Evolutionary conservation across 2,888 invertebrate species (phyloP).

Genomic region (Brachyopa scutellaris): DNA sequence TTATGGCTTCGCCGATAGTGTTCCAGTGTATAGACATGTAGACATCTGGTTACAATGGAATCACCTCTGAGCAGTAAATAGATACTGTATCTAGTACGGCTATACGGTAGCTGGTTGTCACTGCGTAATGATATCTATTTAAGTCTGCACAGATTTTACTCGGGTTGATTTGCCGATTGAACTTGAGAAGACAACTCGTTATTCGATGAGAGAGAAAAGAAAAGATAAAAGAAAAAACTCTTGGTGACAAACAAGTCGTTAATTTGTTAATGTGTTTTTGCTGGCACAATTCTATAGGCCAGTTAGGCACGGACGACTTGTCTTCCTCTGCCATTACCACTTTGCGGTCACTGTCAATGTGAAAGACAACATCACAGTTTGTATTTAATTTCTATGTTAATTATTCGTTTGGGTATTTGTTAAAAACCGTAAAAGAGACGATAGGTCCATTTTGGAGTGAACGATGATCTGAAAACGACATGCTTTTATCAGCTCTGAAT

Average conservation of each 20-base stretch:
- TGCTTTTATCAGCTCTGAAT: not conserved
- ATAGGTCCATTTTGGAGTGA: not conserved
- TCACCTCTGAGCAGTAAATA: not conserved
- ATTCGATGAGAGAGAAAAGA: not conserved
- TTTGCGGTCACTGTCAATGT: conserved; percentile 39
- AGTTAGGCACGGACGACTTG: conserved; percentile 4
- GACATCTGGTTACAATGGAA: conserved; percentile 4
- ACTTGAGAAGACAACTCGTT: conserved; percentile 13
- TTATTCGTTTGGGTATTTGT: conserved; percentile 12
- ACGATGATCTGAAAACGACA: not conserved
- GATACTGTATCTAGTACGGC: conserved; percentile 3
- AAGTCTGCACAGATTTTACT: not conserved
- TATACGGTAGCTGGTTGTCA: not conserved
- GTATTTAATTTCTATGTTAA: too few species aligned
- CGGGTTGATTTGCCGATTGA: conserved; percentile 5
- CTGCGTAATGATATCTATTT: not conserved
- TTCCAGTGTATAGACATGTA: not conserved
- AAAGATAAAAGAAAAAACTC: not conserved
- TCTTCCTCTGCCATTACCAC: not conserved
- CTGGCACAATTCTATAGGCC: not conserved
- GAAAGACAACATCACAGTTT: not conserved
- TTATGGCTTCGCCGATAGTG: conserved; percentile 3
- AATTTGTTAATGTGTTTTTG: conserved; percentile 6
- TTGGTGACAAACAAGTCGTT: conserved; percentile 1
- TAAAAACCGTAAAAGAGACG: conserved; percentile 24